Evolutionary conservation across 2,888 invertebrate species (phyloP).

Genomic region (Calameuta idolon): DNA sequence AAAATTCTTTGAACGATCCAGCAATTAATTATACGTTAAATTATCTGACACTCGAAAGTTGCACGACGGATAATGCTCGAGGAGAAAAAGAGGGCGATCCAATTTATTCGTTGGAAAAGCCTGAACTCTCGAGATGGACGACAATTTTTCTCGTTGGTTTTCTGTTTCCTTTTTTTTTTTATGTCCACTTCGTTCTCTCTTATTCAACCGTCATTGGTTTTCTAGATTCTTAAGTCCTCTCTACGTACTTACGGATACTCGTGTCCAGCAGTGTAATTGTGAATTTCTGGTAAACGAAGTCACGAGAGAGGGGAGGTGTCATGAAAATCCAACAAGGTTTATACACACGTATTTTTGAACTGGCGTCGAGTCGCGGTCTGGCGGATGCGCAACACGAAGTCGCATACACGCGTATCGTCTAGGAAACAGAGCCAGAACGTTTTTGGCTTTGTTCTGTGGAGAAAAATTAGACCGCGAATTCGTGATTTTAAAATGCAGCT

Average conservation of each 20-base stretch:
- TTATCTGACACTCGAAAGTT: neutral
- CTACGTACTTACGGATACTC: neutral
- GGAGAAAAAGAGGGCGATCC: neutral
- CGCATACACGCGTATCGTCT: neutral
- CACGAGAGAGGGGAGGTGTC: neutral
- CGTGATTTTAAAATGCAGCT: slow-evolving; percentile 57
- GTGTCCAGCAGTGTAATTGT: neutral
- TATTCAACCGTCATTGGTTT: neutral
- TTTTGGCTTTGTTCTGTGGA: slow-evolving; percentile 27
- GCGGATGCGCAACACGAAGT: neutral
- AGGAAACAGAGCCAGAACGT: slow-evolving; percentile 9
- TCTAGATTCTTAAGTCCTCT: neutral
- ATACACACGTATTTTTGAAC: neutral
- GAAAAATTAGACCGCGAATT: slow-evolving; percentile 29
- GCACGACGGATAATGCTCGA: neutral
- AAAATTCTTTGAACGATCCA: neutral
- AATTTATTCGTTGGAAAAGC: neutral
- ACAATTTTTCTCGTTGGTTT: neutral
- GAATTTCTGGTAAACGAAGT: neutral
- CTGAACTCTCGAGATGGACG: neutral
- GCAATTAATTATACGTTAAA: neutral
- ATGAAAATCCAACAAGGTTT: neutral
- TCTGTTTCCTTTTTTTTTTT: neutral
- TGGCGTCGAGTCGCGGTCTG: neutral
- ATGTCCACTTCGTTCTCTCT: neutral